Conservation (phyloP, 2,113 vertebrate genomes). For the Heterocephalus glaber region DNA sequence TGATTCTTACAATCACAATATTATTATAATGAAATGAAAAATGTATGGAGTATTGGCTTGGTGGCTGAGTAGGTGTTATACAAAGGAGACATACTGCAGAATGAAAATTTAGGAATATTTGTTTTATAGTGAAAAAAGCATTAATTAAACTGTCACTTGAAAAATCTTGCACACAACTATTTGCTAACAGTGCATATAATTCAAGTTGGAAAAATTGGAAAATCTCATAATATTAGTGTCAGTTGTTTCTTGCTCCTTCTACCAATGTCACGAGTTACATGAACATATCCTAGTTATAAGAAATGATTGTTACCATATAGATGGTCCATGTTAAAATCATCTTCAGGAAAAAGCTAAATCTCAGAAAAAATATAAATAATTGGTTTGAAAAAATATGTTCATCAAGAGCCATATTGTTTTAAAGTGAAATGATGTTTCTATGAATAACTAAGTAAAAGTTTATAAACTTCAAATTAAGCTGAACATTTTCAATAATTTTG, state of each 20-base stretch:
- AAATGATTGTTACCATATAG: background rate
- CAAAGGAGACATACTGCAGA: background rate
- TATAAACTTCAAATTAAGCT: background rate
- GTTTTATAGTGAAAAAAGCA: background rate
- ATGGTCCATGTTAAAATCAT: background rate
- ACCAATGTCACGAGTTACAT: background rate
- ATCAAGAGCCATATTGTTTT: background rate
- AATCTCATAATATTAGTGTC: background rate
- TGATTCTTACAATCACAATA: background rate
- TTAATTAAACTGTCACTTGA: background rate
- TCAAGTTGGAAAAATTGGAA: background rate
- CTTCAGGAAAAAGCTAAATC: background rate
- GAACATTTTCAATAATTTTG: background rate
- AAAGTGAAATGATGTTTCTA: background rate
- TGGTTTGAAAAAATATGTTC: background rate
- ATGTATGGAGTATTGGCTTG: background rate
- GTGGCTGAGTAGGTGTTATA: background rate
- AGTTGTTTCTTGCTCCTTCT: background rate
- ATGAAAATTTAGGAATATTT: background rate
- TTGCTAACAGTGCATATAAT: background rate
- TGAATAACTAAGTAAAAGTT: background rate
- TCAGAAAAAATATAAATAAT: background rate
- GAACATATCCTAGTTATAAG: background rate
- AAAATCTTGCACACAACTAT: background rate
- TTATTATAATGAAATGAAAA: constrained; percentile 9